These are phyloP conservation scores for Diadema setosum DNA, from an alignment of 35 echinoderm and acorn worm genomes.

Conservation along the genomic window DNA sequence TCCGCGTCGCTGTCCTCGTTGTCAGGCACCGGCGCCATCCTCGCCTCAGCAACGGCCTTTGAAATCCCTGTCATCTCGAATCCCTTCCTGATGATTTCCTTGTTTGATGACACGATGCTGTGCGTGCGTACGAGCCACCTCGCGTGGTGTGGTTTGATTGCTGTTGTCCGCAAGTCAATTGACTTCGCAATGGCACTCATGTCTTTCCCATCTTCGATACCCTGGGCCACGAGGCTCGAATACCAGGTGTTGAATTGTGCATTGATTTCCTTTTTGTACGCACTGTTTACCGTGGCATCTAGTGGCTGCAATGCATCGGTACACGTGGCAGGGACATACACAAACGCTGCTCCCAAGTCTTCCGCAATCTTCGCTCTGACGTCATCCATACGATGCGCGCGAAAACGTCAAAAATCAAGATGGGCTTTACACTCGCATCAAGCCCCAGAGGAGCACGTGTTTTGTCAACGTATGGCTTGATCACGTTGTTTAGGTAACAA, in stretches of 20 bases:
- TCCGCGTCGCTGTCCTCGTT: too few species aligned
- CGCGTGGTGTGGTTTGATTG: too few species aligned
- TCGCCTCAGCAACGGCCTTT: too few species aligned
- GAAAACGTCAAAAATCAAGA: slow-evolving; percentile 21
- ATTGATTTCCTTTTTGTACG: not conserved
- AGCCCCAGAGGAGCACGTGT: not conserved
- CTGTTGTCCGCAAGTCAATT: too few species aligned
- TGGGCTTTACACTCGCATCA: not conserved
- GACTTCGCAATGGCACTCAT: too few species aligned
- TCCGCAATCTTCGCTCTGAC: not conserved
- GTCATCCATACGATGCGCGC: not conserved
- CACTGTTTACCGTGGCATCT: slow-evolving; percentile 11
- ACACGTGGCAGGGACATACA: not conserved
- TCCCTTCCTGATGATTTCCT: too few species aligned
- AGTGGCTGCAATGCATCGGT: slow-evolving; percentile 24
- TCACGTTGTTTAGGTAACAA: too few species aligned
- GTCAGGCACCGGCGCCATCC: too few species aligned
- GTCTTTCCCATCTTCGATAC: too few species aligned
- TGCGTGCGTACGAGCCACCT: too few species aligned
- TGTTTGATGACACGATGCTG: too few species aligned
- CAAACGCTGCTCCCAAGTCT: not conserved
- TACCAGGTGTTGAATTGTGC: not conserved
- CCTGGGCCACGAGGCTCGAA: not conserved
- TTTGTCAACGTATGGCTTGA: not conserved
- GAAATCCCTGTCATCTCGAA: too few species aligned